phyloP scores from a whole-genome alignment of 2,113 vertebrate species.

The Stegastes partitus region DNA sequence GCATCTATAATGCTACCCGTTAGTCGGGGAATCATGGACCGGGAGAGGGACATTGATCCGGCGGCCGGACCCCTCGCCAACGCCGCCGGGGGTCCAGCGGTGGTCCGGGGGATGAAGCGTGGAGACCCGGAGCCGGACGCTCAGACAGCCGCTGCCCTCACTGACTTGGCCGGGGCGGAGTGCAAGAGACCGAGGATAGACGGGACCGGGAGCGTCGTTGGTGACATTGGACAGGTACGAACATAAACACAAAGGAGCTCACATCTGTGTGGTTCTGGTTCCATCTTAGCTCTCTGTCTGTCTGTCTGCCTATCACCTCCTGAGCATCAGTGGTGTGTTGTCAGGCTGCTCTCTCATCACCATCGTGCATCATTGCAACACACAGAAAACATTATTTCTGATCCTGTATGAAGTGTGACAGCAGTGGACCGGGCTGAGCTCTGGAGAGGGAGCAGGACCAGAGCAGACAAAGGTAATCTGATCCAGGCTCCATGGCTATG shows the following conservation, averaged over 20 bases:
- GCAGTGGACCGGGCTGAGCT: conserved; percentile 2
- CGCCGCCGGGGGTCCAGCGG: conserved; percentile 74
- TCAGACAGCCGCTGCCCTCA: conserved; percentile 73
- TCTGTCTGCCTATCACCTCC: conserved; percentile 22
- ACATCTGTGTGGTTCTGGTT: neutral
- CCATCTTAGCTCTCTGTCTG: neutral
- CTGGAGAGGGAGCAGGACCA: conserved; percentile 52
- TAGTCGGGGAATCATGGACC: conserved; percentile 84
- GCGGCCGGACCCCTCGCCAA: conserved; percentile 69
- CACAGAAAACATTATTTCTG: conserved; percentile 7
- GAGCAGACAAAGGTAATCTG: conserved; percentile 84
- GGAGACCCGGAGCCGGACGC: conserved; percentile 86
- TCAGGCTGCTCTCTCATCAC: conserved; percentile 45
- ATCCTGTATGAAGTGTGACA: neutral
- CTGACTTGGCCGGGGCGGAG: conserved; percentile 79
- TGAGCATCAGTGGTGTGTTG: conserved; percentile 59
- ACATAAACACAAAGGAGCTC: conserved; percentile 35
- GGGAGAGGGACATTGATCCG: conserved; percentile 80
- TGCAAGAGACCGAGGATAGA: conserved; percentile 86
- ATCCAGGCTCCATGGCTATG: conserved; percentile 76
- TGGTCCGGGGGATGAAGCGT: conserved; percentile 83
- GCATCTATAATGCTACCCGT: conserved; percentile 84
- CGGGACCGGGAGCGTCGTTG: conserved; percentile 74
- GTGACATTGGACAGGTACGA: conserved; percentile 83
- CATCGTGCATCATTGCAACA: conserved; percentile 59